Conservation (phyloP, 2,113 vertebrate genomes). For the Hiodon alosoides region DNA sequence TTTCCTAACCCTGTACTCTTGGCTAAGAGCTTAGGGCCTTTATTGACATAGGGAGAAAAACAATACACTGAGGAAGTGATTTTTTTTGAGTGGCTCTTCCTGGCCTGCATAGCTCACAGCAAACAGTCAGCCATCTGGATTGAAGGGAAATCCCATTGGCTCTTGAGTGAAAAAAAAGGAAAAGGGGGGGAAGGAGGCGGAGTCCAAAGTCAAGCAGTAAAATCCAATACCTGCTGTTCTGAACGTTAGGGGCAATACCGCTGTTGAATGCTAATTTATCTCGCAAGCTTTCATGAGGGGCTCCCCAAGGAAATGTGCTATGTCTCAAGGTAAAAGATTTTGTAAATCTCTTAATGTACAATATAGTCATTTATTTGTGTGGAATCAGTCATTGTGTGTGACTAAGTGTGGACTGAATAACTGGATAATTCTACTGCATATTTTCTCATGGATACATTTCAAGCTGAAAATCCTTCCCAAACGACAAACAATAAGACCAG, state of each 20-base stretch:
- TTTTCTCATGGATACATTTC: no score
- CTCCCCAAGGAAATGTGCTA: neutral
- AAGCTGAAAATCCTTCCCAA: no score
- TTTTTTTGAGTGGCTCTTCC: conserved; percentile 21
- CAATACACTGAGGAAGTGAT: conserved; percentile 19
- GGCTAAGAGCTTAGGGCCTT: neutral
- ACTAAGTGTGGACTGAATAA: no score
- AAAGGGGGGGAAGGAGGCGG: neutral
- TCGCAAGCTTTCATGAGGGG: neutral
- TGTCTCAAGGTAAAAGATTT: conserved; percentile 13
- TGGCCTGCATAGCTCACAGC: conserved; percentile 21
- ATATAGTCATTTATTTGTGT: neutral
- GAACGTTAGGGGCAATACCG: neutral
- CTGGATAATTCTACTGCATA: no score
- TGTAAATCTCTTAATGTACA: neutral
- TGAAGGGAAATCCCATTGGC: conserved; percentile 22
- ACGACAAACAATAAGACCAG: no score
- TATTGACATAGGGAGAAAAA: conserved; percentile 16
- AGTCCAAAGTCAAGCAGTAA: neutral
- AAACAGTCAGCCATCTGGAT: conserved; percentile 17
- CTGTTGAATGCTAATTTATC: neutral
- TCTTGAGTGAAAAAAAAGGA: neutral
- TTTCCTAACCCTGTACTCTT: conserved; percentile 7
- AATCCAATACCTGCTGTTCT: neutral
- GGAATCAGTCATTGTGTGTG: neutral